These are phyloP conservation scores for Lacanobia wlatinum DNA, from an alignment of 2,888 invertebrate genomes.

Conservation along the genomic window DNA sequence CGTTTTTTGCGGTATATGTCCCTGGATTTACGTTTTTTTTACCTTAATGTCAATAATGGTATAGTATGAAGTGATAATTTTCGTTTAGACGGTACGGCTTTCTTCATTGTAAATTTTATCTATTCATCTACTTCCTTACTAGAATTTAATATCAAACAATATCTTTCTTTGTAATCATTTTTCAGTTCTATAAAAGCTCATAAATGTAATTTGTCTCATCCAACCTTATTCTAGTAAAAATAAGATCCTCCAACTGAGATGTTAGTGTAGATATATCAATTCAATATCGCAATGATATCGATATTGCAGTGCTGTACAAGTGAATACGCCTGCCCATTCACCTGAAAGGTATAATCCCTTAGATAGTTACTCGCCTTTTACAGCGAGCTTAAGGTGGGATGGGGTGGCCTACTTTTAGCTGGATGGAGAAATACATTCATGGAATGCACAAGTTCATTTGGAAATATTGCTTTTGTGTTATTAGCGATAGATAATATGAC, in stretches of 20 bases:
- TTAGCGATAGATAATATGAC: not conserved
- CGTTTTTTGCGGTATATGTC: slow-evolving; percentile 17
- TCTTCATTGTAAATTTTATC: too few relatives aligned
- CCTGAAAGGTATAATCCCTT: slow-evolving; percentile 40
- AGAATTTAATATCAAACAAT: not conserved
- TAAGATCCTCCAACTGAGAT: not conserved
- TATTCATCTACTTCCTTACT: too few relatives aligned
- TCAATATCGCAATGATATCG: slow-evolving; percentile 26
- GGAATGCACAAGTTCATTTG: slow-evolving; percentile 1
- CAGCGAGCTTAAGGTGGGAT: slow-evolving; percentile 22
- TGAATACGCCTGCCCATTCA: slow-evolving; percentile 21
- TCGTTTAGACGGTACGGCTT: not conserved
- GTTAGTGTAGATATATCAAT: slow-evolving; percentile 17
- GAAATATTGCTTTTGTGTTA: slow-evolving; percentile 4
- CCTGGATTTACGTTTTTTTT: slow-evolving; percentile 10
- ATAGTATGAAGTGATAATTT: slow-evolving; percentile 9
- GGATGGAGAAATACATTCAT: not conserved
- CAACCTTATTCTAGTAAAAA: not conserved
- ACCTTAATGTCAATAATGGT: not conserved
- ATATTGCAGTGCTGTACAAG: slow-evolving; percentile 28
- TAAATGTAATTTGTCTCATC: not conserved
- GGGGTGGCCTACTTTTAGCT: slow-evolving; percentile 26
- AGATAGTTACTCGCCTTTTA: slow-evolving; percentile 41
- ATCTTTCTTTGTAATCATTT: not conserved
- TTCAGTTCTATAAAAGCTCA: not conserved